Base-by-base conservation (phyloP, 2,797 vertebrate species). In the Mus spretus region DNA sequence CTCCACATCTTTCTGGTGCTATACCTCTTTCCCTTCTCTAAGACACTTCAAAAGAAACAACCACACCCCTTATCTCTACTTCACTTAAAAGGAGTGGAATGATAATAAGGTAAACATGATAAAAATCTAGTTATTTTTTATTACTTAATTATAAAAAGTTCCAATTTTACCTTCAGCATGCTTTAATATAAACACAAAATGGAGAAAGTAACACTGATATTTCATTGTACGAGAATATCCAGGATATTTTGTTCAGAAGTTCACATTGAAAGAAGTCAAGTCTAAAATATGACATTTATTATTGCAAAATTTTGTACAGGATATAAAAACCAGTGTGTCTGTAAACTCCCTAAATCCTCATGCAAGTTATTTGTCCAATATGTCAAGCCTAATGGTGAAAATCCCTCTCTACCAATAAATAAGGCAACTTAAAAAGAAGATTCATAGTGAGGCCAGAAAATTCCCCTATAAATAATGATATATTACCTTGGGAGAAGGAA, bases 201-300 rank as follows among this genome's bases (percentile, higher is more conserved):
- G 1, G 37, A 89, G 50, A 93, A 96, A 74, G 5, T 81, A 86
- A 89, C 74, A 84, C 2, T 93, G 59, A 91, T 7, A 75, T 89
- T 92, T 95, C 44, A 82, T 47, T 95, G 37, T 57, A 59, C 81
- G 93, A 89, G 44, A 83, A 19, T 91, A 86, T 63, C 77, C 28
- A 24, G 61, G 40, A 89, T 90, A 8, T 81, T 86, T 96, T 92
- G 37, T 84, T 81, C 0, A 0, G 91, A 97, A 97, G 95, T 98
- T 98, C 97, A 96, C 94, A 67, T 19, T 97, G 96, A 98, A 92
- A 85, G 24, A 26, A 97, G 81, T 93, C 82, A 96, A 47, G 83
- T 97, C 65, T 91, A 96, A 98, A 98, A 63, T 91, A 44, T 95
- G 93, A 57, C 83, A 44, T 97, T 95, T 97, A 90, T 97, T 97